A percentile compares a stretch with the other conserved stretches of the same genome.
Evolutionary conservation across 2,888 invertebrate species (phyloP).

Genomic region (Harpagoxenus sublaevis): DNA sequence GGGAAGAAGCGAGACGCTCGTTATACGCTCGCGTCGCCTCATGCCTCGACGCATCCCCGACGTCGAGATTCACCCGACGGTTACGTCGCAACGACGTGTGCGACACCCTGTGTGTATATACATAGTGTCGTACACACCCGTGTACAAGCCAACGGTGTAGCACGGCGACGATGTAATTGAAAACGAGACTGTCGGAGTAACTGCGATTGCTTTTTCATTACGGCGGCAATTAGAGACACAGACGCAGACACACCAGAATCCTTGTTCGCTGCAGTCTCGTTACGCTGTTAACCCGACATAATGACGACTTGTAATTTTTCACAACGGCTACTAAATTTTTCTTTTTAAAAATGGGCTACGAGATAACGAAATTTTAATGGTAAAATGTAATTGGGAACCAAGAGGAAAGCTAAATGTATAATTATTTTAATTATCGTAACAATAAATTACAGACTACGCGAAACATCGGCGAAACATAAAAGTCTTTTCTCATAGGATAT

Average conservation of each 20-base stretch:
- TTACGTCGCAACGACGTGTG: constrained; percentile 68
- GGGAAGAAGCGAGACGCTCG: constrained; percentile 73
- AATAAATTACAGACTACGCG: not conserved
- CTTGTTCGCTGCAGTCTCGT: constrained; percentile 1
- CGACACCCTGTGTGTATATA: constrained; percentile 58
- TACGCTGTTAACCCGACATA: not conserved
- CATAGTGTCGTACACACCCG: constrained; percentile 19
- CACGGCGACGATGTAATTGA: constrained; percentile 44
- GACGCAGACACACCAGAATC: constrained; percentile 8
- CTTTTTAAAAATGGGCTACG: not conserved
- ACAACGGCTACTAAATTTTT: not conserved
- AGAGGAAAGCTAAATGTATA: not conserved
- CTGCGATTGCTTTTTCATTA: constrained; percentile 55
- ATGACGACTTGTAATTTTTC: constrained; percentile 19
- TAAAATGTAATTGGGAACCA: not conserved
- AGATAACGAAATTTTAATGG: not conserved
- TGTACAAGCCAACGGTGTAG: constrained; percentile 18
- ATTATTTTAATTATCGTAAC: not conserved
- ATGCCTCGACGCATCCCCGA: constrained; percentile 77
- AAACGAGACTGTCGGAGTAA: constrained; percentile 46
- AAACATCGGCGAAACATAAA: not conserved
- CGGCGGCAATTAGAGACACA: constrained; percentile 32
- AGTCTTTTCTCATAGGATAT: not conserved
- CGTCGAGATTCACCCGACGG: constrained; percentile 74
- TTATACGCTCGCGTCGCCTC: constrained; percentile 76